phyloP scores from a whole-genome alignment of 2,113 vertebrate genomes.

The Gallinago undulata region DNA sequence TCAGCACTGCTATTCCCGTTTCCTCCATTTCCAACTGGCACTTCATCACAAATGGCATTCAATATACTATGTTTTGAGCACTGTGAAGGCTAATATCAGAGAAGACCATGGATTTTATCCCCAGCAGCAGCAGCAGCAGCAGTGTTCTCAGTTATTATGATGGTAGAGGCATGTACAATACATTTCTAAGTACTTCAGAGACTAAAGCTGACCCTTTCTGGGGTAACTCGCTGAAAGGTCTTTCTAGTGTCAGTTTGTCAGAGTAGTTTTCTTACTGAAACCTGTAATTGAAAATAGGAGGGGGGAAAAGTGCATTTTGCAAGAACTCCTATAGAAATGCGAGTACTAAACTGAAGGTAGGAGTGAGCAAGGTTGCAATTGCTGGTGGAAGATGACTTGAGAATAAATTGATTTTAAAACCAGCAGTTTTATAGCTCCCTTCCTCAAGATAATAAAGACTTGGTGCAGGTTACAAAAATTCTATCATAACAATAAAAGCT shows the following conservation, averaged over 20 bases:
- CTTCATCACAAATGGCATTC: conserved; percentile 16
- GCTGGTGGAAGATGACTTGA: neutral
- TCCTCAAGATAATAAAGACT: conserved; percentile 39
- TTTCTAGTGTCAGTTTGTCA: neutral
- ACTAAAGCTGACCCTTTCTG: conserved; percentile 26
- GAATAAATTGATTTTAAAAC: conserved; percentile 45
- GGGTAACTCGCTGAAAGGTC: conserved; percentile 21
- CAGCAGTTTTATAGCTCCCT: conserved; percentile 15
- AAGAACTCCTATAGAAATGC: neutral
- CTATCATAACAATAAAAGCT: conserved; percentile 23
- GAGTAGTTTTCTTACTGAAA: conserved; percentile 3
- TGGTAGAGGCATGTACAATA: neutral
- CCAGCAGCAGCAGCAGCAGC: neutral
- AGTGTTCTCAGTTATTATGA: conserved; percentile 22
- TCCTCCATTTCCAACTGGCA: neutral
- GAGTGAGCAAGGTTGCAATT: neutral
- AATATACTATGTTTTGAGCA: neutral
- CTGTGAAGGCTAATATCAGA: conserved; percentile 23
- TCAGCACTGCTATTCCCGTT: neutral
- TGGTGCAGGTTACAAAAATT: conserved; percentile 28
- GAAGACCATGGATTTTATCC: conserved; percentile 12
- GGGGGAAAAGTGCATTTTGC: neutral
- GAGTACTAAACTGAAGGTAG: neutral
- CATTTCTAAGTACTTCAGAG: conserved; percentile 32
- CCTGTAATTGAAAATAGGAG: neutral